Evolutionary conservation across 1,140 invertebrate genomes (phyloP).

Genomic region (Geopemphigus sp.): DNA sequence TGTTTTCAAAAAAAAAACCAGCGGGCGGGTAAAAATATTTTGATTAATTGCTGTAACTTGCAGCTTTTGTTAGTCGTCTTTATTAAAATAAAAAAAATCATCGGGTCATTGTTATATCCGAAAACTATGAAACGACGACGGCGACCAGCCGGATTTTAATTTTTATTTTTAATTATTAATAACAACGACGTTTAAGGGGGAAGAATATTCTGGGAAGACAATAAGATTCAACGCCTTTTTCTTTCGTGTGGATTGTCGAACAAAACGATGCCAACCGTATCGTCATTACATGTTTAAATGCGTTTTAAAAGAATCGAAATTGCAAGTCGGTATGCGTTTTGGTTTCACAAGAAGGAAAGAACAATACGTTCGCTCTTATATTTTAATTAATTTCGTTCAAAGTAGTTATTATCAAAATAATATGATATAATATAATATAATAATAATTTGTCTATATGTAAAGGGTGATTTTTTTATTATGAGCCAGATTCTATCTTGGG

Average conservation of each 20-base stretch:
- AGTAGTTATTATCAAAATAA: background rate
- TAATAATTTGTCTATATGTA: no score
- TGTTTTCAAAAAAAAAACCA: slow-evolving; percentile 35
- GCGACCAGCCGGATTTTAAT: background rate
- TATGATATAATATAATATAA: background rate
- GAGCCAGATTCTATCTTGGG: background rate
- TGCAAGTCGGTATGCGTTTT: slow-evolving; percentile 2
- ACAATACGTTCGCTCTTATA: slow-evolving; percentile 19
- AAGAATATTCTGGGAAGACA: slow-evolving; percentile 21
- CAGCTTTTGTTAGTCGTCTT: slow-evolving; percentile 46
- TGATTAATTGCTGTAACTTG: slow-evolving; percentile 41
- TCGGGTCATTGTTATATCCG: slow-evolving; percentile 34
- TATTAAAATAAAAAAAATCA: slow-evolving; percentile 39
- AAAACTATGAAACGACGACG: slow-evolving; percentile 2
- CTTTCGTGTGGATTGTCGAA: background rate
- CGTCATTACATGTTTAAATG: slow-evolving; percentile 26
- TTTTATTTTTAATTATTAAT: slow-evolving; percentile 38
- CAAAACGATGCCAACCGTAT: background rate
- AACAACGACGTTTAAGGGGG: slow-evolving; percentile 35
- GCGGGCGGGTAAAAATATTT: slow-evolving; percentile 28
- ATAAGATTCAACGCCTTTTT: slow-evolving; percentile 4
- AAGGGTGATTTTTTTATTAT: background rate
- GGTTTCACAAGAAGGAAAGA: background rate
- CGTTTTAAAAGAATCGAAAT: slow-evolving; percentile 13
- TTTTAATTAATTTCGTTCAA: slow-evolving; percentile 18